These are phyloP conservation scores for Cygnus atratus DNA, from an alignment of 2,113 vertebrate species.

Conservation along the genomic window DNA sequence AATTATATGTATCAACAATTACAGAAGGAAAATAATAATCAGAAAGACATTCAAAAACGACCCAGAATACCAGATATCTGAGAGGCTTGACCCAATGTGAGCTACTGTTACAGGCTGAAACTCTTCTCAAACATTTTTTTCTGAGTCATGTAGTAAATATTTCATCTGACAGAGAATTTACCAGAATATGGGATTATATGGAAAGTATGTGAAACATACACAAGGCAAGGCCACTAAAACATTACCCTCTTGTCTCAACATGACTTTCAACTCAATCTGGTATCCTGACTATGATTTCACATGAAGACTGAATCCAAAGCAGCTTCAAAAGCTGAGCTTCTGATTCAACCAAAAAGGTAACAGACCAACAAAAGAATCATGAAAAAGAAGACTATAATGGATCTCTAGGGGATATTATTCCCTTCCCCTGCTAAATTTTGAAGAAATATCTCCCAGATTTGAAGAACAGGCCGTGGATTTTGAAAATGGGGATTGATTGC, in stretches of 20 bases:
- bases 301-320: background rate
- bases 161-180: conserved; percentile 29
- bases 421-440: background rate
- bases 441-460: background rate
- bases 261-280: background rate
- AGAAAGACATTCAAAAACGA: background rate
- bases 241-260: conserved; percentile 19
- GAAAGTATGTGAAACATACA: conserved; percentile 42
- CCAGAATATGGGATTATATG: conserved; percentile 15
- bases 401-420: background rate
- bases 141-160: conserved; percentile 20
- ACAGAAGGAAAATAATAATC: background rate
- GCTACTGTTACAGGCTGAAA: background rate
- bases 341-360: background rate
- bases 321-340: background rate
- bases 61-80: background rate
- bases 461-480: background rate
- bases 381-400: background rate
- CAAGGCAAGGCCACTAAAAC: conserved; percentile 8
- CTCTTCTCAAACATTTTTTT: background rate
- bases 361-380: background rate
- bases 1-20: background rate
- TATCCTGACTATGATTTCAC: background rate
- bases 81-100: background rate
- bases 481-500: background rate